These are phyloP conservation scores for Ochropleura plecta DNA, from an alignment of 2,888 invertebrate species.

Conservation along the genomic window DNA sequence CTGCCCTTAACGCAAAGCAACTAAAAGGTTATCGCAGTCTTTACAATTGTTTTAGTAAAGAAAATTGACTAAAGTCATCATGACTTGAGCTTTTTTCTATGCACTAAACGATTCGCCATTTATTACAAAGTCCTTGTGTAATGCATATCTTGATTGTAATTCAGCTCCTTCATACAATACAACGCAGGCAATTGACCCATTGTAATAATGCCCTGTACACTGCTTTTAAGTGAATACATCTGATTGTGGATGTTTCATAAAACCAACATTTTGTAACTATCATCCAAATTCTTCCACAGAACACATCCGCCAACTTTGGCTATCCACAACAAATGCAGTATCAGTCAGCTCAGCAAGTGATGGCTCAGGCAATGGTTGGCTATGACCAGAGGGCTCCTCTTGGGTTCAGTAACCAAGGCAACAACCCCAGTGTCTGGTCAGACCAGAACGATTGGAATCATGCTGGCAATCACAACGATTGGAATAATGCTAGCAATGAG, in stretches of 20 bases:
- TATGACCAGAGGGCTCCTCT: slow-evolving; percentile 49
- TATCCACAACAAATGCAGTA: slow-evolving; percentile 56
- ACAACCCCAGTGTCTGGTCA: slow-evolving; percentile 38
- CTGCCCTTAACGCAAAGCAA: neutral
- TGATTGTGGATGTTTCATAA: slow-evolving; percentile 24
- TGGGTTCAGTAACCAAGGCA: slow-evolving; percentile 49
- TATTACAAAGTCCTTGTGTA: neutral
- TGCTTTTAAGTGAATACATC: slow-evolving; percentile 8
- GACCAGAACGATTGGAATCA: slow-evolving; percentile 51
- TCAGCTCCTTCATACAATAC: neutral
- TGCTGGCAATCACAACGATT: slow-evolving; percentile 44
- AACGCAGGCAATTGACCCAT: slow-evolving; percentile 19
- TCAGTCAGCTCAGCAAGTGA: slow-evolving; percentile 31
- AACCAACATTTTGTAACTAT: slow-evolving; percentile 43
- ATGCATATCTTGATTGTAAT: slow-evolving; percentile 2
- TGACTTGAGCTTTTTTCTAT: slow-evolving; percentile 11
- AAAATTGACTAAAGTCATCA: slow-evolving; percentile 12
- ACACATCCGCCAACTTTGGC: slow-evolving; percentile 51
- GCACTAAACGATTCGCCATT: slow-evolving; percentile 5
- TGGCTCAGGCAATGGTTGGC: slow-evolving; percentile 34
- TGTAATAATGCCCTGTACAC: slow-evolving; percentile 30
- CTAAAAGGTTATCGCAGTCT: neutral
- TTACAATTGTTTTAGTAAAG: slow-evolving; percentile 29
- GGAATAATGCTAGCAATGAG: slow-evolving; percentile 46
- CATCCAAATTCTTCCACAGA: slow-evolving; percentile 61